Conservation (phyloP, 2,888 invertebrate genomes). For the Ametastegia equiseti region DNA sequence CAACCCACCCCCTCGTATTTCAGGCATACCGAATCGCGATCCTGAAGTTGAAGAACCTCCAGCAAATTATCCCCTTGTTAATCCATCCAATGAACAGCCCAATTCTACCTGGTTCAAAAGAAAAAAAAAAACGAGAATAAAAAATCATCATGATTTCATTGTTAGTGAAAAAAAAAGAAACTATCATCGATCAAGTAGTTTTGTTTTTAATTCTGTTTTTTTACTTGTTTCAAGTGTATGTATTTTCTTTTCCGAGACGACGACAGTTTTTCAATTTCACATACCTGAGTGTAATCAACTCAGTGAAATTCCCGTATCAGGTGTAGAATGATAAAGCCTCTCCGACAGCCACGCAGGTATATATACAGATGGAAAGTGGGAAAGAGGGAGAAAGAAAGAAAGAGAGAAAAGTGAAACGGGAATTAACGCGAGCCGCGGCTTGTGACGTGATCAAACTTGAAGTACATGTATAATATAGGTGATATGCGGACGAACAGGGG, state of each 20-base stretch:
- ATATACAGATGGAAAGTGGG: background rate
- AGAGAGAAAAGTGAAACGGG: constrained; percentile 26
- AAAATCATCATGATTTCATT: too few species aligned
- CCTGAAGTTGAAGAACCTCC: background rate
- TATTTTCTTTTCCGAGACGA: background rate
- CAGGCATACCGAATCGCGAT: background rate
- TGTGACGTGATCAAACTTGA: constrained; percentile 42
- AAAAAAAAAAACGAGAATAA: too few species aligned
- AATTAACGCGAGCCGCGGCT: constrained; percentile 27
- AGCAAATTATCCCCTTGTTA: too few species aligned
- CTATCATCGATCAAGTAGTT: background rate
- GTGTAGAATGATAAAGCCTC: background rate
- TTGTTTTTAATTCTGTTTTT: background rate
- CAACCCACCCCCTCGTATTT: background rate
- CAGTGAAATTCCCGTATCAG: background rate
- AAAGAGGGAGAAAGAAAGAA: background rate
- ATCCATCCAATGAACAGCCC: too few species aligned
- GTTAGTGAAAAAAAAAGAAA: too few species aligned
- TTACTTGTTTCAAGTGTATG: background rate
- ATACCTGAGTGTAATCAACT: background rate
- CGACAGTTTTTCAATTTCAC: background rate
- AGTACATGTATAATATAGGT: constrained; percentile 24
- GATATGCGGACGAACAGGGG: constrained; percentile 5
- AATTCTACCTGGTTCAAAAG: too few species aligned
- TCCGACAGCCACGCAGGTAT: background rate